phyloP scores from a whole-genome alignment of 2,888 invertebrate genomes.

The Fabriciana adippe region DNA sequence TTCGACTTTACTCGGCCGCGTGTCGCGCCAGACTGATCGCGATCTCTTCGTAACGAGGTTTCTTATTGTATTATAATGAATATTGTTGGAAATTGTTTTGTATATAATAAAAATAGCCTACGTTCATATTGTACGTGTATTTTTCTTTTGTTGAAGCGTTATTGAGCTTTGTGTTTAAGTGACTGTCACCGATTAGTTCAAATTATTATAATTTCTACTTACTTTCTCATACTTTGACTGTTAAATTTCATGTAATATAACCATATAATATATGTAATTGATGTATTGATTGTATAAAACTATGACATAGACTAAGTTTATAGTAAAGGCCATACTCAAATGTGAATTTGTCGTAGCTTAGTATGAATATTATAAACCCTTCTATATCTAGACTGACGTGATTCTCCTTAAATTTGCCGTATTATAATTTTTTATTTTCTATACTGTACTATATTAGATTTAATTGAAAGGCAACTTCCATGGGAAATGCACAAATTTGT shows the following conservation, averaged over 20 bases:
- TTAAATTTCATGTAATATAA: conserved; percentile 67
- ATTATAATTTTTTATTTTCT: conserved; percentile 55
- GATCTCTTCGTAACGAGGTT: conserved; percentile 59
- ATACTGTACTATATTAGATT: conserved; percentile 60
- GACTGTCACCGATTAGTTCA: conserved; percentile 63
- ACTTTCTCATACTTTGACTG: conserved; percentile 50
- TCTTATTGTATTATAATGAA: conserved; percentile 48
- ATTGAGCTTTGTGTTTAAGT: conserved; percentile 55
- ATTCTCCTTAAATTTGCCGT: conserved; percentile 48
- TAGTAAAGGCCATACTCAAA: conserved; percentile 75
- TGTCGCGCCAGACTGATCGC: conserved; percentile 57
- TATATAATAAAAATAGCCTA: conserved; percentile 66
- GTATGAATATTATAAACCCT: conserved; percentile 55
- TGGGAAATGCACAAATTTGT: conserved; percentile 71
- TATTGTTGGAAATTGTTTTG: conserved; percentile 72
- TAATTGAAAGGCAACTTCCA: conserved; percentile 63
- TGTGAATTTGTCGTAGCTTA: conserved; percentile 67
- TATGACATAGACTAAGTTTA: conserved; percentile 66
- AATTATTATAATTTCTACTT: conserved; percentile 48
- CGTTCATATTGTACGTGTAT: conserved; percentile 45
- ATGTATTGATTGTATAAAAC: conserved; percentile 60
- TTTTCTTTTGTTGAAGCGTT: conserved; percentile 58
- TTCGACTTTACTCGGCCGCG: conserved; percentile 18
- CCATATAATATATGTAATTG: conserved; percentile 55
- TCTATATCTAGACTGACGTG: conserved; percentile 63